phyloP scores from a whole-genome alignment of 2,113 vertebrate genomes.

The Archocentrus centrarchus region DNA sequence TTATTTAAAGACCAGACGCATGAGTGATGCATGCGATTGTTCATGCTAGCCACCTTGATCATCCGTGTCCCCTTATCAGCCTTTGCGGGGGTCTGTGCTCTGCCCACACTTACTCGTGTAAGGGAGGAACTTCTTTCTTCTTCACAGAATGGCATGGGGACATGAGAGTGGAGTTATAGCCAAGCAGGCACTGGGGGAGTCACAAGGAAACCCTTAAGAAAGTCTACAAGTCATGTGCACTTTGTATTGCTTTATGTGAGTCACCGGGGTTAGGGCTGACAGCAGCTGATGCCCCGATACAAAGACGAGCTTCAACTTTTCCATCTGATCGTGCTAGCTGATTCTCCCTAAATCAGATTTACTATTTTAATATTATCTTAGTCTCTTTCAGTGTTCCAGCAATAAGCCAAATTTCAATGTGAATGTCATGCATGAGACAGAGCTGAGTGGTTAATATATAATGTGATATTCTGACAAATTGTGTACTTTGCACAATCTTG shows the following conservation, averaged over 20 bases:
- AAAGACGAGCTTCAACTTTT: constrained; percentile 14
- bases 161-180: constrained; percentile 71
- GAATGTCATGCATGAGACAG: background rate
- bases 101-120: constrained; percentile 85
- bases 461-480: background rate
- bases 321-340: background rate
- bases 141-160: constrained; percentile 85
- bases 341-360: background rate
- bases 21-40: constrained; percentile 49
- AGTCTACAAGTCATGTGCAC: constrained; percentile 50
- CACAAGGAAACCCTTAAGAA: constrained; percentile 51
- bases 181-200: constrained; percentile 33
- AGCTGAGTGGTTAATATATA: background rate
- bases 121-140: constrained; percentile 91
- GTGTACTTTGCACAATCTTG: background rate
- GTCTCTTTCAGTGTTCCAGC: background rate
- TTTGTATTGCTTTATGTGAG: constrained; percentile 50
- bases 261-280: constrained; percentile 47
- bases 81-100: constrained; percentile 78
- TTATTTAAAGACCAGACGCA: constrained; percentile 46
- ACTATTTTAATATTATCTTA: background rate
- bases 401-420: background rate
- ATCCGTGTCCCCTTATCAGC: constrained; percentile 85
- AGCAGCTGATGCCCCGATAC: constrained; percentile 48
- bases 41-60: constrained; percentile 86